Evolutionary conservation across 2,113 vertebrate species (phyloP).

Genomic region (Chamaetylas fuelleborni): DNA sequence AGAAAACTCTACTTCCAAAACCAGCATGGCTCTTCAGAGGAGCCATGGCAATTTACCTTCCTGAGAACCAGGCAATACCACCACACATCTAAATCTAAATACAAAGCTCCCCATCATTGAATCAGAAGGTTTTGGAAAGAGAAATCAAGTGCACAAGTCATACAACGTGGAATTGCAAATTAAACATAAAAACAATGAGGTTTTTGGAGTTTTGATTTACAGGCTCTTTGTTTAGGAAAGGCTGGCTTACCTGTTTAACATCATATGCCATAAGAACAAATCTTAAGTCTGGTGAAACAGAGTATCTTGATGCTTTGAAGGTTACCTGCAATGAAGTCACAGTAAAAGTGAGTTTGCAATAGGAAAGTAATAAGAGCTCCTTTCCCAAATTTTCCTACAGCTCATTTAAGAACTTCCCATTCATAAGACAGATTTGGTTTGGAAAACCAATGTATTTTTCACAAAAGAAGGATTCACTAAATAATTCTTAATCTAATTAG

Average conservation of each 20-base stretch:
- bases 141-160: background rate
- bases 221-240: background rate
- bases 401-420: background rate
- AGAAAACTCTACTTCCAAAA: background rate
- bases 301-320: conserved; percentile 93
- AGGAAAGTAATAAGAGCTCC: background rate
- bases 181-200: background rate
- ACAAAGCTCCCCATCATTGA: background rate
- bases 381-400: background rate
- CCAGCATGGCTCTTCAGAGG: accelerated
- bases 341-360: background rate
- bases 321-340: conserved; percentile 77
- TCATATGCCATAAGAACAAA: conserved; percentile 96
- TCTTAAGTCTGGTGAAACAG: conserved; percentile 91
- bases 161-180: background rate
- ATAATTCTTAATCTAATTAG: background rate
- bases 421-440: background rate
- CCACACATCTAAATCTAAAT: background rate
- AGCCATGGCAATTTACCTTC: background rate
- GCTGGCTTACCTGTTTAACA: conserved; percentile 86
- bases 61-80: background rate
- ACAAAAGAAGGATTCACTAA: background rate
- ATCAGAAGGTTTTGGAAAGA: background rate
- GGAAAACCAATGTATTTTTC: background rate
- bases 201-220: background rate